Evolutionary conservation across 2,888 invertebrate species (phyloP).

Genomic region (Hyles lineata): DNA sequence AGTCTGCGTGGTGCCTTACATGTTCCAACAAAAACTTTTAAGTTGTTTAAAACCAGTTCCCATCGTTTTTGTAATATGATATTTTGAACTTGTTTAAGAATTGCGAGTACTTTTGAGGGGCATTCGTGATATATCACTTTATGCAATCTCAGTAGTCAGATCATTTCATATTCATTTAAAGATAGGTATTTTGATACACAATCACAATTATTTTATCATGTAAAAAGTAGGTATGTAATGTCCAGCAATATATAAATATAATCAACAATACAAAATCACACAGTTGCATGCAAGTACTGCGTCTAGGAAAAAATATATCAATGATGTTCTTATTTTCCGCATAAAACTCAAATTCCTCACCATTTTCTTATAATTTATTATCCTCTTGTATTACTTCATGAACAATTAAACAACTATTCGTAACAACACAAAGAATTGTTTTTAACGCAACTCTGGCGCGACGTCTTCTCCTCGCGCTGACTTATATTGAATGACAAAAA

Average conservation of each 20-base stretch:
- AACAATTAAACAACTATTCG: neutral
- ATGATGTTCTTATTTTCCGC: neutral
- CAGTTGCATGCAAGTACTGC: neutral
- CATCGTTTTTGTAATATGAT: neutral
- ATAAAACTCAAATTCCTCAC: conserved; percentile 12
- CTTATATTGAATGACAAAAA: neutral
- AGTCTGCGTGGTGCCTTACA: neutral
- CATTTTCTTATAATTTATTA: neutral
- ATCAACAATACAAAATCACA: neutral
- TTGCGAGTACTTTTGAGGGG: neutral
- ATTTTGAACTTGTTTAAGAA: neutral
- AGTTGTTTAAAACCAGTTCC: neutral
- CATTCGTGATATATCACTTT: neutral
- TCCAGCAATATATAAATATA: too few species aligned
- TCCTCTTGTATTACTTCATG: conserved; percentile 3
- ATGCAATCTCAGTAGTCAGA: too few species aligned
- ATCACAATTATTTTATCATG: too few species aligned
- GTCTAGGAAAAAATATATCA: neutral
- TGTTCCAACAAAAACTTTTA: neutral
- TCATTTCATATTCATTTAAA: neutral
- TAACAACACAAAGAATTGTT: conserved; percentile 7
- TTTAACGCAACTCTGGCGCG: neutral
- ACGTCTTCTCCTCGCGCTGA: neutral
- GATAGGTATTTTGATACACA: too few species aligned
- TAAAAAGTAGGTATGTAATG: too few species aligned